Evolutionary conservation across 2,888 invertebrate genomes (phyloP), one percentile per base, ranked within the genome.

Genomic region (Geotrupes spiniger): DNA sequence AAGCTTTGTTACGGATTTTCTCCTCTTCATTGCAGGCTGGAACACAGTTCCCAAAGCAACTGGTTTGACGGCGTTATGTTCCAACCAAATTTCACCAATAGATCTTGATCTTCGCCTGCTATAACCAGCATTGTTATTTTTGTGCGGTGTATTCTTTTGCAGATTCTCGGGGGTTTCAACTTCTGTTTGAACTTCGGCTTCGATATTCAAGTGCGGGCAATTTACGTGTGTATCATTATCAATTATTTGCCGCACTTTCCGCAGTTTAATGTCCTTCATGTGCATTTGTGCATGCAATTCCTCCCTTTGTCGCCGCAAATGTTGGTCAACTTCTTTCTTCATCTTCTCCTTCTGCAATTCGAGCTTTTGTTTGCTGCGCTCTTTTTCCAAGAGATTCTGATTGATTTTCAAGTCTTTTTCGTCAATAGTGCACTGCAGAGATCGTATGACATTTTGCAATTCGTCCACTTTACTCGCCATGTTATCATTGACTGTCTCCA

Each of bases 31-130:
- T 40, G 82, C 78, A 0, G 97, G 95, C 67, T 95, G 94, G 69
- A 92, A 75, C 1, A 96, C 86, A 0, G 95, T 96, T n/a, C 89
- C 91, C 57, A 91, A 76, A 0, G 92, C 89, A 1, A 92, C 85
- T 0, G 89, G 77, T 63, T 85, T 82, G 10, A 82, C 80, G 0
- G 94, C 88, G 16, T 89, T 84, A 61, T 97, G 97, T 68, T 95
- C 94, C 1, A 97, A 75, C 95, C 95, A 96, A 46, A 76, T 75
- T 38, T 78, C 77, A 33, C 87, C 87, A 0, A 85, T 86, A 0
- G 94, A 94, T 40, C 87, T 80, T 0, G 94, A 93, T 15, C 94
- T 78, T 10, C 91, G 78, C 1, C 55, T 33, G 8, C 64, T 90
- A 85, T 1, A 81, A 8, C 10, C 15, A 8, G 26, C 26, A 27